Percentiles rank a stretch among this genome's conserved stretches.
phyloP scores from a whole-genome alignment of 2,888 invertebrate genomes.

The Xanthia icteritia region DNA sequence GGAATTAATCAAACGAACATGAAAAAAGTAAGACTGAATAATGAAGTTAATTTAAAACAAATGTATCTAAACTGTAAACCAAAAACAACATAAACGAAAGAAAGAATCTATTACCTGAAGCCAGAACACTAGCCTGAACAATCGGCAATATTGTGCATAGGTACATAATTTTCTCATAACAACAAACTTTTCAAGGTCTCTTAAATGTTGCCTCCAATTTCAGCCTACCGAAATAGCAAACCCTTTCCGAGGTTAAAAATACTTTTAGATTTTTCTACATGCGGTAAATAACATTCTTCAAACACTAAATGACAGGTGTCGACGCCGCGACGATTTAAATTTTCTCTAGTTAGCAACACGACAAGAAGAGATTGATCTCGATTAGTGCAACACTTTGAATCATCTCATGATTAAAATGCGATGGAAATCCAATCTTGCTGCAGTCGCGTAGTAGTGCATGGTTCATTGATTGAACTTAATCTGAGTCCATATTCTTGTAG shows the following conservation, averaged over 20 bases:
- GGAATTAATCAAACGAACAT: not conserved
- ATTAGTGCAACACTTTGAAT: slow-evolving; percentile 18
- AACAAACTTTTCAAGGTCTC: not conserved
- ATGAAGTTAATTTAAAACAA: not conserved
- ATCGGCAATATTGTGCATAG: not conserved
- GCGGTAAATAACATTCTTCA: not conserved
- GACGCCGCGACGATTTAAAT: not conserved
- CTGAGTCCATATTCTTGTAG: slow-evolving; percentile 44
- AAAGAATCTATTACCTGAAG: not conserved
- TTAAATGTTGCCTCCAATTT: slow-evolving; percentile 13
- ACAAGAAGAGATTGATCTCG: not conserved
- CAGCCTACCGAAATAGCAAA: slow-evolving; percentile 17
- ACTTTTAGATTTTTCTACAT: slow-evolving; percentile 2
- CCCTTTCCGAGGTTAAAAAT: slow-evolving; percentile 8
- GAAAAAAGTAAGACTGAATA: too few species aligned
- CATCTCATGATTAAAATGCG: slow-evolving; percentile 41
- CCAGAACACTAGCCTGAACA: not conserved
- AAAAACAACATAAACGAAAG: not conserved
- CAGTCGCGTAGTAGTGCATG: slow-evolving; percentile 28
- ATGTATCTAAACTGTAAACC: not conserved
- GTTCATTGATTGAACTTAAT: slow-evolving; percentile 64
- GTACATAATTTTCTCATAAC: slow-evolving; percentile 8
- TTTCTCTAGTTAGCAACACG: slow-evolving; percentile 6
- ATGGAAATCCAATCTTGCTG: slow-evolving; percentile 28
- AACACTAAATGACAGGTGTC: not conserved